A percentile compares a stretch with the other conserved stretches of the same genome.
phyloP scores from a whole-genome alignment of 2,888 invertebrate species.

The Sesia apiformis region DNA sequence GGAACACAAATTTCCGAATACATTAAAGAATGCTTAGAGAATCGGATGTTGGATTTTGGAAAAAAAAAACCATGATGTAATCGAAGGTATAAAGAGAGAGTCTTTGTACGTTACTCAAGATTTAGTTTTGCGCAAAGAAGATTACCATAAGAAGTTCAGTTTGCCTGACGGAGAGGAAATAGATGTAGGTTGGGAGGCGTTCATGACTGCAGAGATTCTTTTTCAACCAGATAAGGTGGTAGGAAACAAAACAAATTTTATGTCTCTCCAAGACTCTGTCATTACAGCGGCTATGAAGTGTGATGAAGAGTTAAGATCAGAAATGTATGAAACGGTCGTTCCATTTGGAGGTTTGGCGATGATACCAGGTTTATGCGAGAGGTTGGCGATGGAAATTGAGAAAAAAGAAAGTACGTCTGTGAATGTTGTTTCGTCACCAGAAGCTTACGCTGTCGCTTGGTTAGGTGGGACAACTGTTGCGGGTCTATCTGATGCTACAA shows the following conservation, averaged over 20 bases:
- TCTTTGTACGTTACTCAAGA: conserved; percentile 29
- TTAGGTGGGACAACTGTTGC: conserved; percentile 54
- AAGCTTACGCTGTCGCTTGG: conserved; percentile 43
- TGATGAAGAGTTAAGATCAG: conserved; percentile 31
- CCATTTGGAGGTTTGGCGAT: conserved; percentile 41
- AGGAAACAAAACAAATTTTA: conserved; percentile 13
- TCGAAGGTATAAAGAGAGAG: conserved; percentile 28
- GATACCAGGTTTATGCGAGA: conserved; percentile 33
- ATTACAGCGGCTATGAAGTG: conserved; percentile 31
- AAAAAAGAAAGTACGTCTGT: conserved; percentile 17
- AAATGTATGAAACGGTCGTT: conserved; percentile 32
- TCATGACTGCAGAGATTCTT: conserved; percentile 36
- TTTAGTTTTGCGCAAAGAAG: conserved; percentile 14
- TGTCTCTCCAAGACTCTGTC: conserved; percentile 34
- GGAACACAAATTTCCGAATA: conserved; percentile 26
- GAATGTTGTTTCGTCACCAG: conserved; percentile 26
- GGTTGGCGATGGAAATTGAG: conserved; percentile 34
- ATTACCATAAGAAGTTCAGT: conserved; percentile 19
- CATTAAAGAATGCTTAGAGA: conserved; percentile 24
- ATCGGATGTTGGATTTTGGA: conserved; percentile 20
- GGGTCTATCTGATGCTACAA: conserved; percentile 29
- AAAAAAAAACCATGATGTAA: conserved; percentile 11
- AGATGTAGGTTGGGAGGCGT: conserved; percentile 36
- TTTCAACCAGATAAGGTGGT: conserved; percentile 37
- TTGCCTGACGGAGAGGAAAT: conserved; percentile 34